phyloP scores from a whole-genome alignment of 35 echinoderm and acorn worm genomes.

The Ptychodera flava region DNA sequence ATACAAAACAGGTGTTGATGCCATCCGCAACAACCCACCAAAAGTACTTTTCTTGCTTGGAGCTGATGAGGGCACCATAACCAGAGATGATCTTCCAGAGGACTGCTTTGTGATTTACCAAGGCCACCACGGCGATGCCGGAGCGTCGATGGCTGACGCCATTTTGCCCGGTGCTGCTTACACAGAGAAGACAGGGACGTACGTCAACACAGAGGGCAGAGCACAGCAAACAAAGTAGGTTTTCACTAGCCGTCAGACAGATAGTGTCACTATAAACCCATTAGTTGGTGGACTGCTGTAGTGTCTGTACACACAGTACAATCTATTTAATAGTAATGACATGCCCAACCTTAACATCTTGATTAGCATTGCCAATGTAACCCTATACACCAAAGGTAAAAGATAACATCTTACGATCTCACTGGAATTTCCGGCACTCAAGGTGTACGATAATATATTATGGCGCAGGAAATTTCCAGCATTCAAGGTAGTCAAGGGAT shows the following conservation, averaged over 20 bases:
- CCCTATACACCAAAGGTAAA: too few species aligned
- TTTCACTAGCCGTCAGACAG: background rate
- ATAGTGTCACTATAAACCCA: background rate
- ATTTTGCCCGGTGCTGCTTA: slow-evolving; percentile 90
- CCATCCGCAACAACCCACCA: slow-evolving; percentile 67
- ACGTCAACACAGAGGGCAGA: slow-evolving; percentile 90
- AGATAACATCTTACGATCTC: too few species aligned
- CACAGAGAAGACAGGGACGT: slow-evolving; percentile 90
- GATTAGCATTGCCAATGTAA: too few species aligned
- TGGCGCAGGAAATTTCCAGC: too few species aligned
- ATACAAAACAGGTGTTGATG: slow-evolving; percentile 67
- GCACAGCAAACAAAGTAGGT: slow-evolving; percentile 80
- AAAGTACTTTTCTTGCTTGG: slow-evolving; percentile 91
- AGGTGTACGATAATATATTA: too few species aligned
- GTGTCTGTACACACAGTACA: too few species aligned
- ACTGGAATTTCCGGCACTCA: too few species aligned
- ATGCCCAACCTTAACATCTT: too few species aligned
- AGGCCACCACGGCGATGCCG: slow-evolving; percentile 96
- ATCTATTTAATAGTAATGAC: too few species aligned
- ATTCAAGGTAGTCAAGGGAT: too few species aligned
- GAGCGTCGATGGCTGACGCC: slow-evolving; percentile 82
- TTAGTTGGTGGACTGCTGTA: too few species aligned
- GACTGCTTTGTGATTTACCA: slow-evolving; percentile 90
- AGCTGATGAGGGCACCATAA: slow-evolving; percentile 87
- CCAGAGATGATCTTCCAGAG: slow-evolving; percentile 74